Conservation (phyloP, 2,888 invertebrate species). For the Anagyrus pseudococci region DNA sequence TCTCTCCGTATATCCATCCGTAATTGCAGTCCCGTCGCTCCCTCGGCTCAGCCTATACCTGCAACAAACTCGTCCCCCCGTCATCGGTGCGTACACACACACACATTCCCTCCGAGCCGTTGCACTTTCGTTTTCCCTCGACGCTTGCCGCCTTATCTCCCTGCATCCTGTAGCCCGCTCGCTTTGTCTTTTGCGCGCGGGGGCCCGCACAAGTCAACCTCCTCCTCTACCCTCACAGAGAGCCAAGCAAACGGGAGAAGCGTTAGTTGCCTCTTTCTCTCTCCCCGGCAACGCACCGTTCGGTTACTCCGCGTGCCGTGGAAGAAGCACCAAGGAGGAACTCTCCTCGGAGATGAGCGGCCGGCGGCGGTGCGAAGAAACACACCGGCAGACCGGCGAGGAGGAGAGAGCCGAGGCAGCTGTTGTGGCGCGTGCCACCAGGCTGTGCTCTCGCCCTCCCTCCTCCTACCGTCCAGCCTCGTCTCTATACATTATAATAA, state of each 20-base stretch:
- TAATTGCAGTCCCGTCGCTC: no score
- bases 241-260: no score
- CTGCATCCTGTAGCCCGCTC: not conserved
- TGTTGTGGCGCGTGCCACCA: conserved; percentile 62
- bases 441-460: no score
- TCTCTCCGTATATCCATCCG: no score
- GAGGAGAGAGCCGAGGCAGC: conserved; percentile 47
- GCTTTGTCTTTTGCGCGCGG: not conserved
- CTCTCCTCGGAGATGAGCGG: conserved; percentile 12
- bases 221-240: not conserved
- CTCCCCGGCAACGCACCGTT: not conserved
- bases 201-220: not conserved
- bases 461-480: no score
- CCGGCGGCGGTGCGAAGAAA: conserved; percentile 11
- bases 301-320: not conserved
- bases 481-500: conserved; percentile 40
- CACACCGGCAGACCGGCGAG: not conserved
- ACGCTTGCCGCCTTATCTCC: conserved; percentile 1
- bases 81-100: no score
- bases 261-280: no score
- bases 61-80: not conserved
- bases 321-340: not conserved
- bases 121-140: conserved; percentile 12
- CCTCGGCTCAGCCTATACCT: no score
- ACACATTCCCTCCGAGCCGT: not conserved